Evolutionary conservation across 2,888 invertebrate species (phyloP).

Genomic region (Cheilosia pagana): DNA sequence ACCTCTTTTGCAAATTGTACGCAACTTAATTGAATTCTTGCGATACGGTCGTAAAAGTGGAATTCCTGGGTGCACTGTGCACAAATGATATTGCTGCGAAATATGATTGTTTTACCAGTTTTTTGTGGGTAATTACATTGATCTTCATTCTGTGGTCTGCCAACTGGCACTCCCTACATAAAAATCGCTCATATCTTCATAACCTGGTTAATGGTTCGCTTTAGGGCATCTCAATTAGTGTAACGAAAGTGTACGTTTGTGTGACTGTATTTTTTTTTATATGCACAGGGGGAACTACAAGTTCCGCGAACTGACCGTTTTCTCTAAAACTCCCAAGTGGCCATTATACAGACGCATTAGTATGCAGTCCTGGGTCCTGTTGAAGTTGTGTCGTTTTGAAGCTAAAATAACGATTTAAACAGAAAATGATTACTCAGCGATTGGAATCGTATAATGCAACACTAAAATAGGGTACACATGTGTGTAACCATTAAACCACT

Average conservation of each 20-base stretch:
- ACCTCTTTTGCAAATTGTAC: slow-evolving; percentile 18
- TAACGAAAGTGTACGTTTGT: not conserved
- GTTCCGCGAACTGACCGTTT: no score
- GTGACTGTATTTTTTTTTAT: not conserved
- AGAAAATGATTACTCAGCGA: no score
- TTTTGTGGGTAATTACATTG: slow-evolving; percentile 27
- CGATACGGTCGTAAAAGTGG: not conserved
- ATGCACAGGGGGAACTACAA: not conserved
- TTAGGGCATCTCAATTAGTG: slow-evolving; percentile 29
- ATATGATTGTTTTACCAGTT: slow-evolving; percentile 25
- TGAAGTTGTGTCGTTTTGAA: no score
- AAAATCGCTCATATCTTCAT: slow-evolving; percentile 26
- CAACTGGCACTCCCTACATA: slow-evolving; percentile 27
- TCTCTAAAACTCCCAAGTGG: no score
- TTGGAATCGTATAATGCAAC: no score
- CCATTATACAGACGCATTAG: no score
- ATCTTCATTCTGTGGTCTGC: slow-evolving; percentile 3
- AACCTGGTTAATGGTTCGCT: slow-evolving; percentile 26
- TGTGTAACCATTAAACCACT: no score
- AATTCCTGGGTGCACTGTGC: not conserved
- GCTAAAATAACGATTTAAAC: no score
- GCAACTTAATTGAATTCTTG: slow-evolving; percentile 34
- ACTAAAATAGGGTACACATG: no score
- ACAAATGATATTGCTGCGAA: slow-evolving; percentile 12
- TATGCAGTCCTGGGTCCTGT: no score